Percentiles rank a stretch among this genome's conserved stretches.
phyloP scores from a whole-genome alignment of 2,113 vertebrate species.

The Ophthalmotilapia sp. region DNA sequence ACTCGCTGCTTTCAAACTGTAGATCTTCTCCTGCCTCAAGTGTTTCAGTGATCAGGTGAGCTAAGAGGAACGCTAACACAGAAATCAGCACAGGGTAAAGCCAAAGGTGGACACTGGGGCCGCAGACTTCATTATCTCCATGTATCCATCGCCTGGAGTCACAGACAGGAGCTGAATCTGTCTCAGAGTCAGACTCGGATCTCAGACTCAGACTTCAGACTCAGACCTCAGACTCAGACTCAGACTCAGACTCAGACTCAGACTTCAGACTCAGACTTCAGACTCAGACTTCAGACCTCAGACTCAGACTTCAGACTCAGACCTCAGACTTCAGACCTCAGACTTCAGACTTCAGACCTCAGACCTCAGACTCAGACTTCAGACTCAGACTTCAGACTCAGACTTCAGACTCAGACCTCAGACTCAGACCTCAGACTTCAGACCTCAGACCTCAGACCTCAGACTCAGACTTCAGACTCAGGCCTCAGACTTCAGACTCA shows the following conservation, averaged over 20 bases:
- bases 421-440: no score
- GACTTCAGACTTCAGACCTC: no score
- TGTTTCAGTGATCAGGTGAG: background rate
- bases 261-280: no score
- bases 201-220: no score
- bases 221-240: no score
- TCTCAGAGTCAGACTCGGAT: background rate
- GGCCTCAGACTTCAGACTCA: no score
- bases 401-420: accelerated
- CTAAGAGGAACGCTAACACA: background rate
- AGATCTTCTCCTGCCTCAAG: background rate
- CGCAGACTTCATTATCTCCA: accelerated
- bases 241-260: no score
- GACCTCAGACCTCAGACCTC: no score
- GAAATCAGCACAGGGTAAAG: background rate
- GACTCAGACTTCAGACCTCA: accelerated
- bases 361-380: no score
- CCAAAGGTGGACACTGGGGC: background rate
- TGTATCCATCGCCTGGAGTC: background rate
- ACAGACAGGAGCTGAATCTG: background rate
- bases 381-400: accelerated
- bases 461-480: no score
- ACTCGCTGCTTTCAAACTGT: accelerated
- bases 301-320: accelerated
- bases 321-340: no score